Conservation (phyloP, 2,888 invertebrate species). For the Ariolimax columbianus region DNA sequence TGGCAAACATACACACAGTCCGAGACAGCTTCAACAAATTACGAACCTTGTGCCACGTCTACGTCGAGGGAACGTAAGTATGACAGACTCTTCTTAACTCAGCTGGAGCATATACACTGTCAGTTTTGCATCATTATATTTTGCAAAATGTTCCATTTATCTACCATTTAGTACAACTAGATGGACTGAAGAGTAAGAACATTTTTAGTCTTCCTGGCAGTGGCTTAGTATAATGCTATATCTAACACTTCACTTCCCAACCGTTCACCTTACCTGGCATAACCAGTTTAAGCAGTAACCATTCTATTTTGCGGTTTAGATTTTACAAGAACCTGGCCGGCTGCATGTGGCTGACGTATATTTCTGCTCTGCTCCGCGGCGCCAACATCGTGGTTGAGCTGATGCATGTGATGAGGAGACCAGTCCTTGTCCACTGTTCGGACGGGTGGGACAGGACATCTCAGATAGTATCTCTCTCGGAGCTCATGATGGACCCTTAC, state of each 20-base stretch:
- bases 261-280: too few species aligned
- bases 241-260: too few species aligned
- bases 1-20: slow-evolving; percentile 98
- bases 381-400: slow-evolving; percentile 86
- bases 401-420: slow-evolving; percentile 88
- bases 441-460: slow-evolving; percentile 99
- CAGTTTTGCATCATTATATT: too few species aligned
- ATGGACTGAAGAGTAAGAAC: too few species aligned
- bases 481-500: slow-evolving; percentile 94
- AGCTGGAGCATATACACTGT: too few species aligned
- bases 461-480: slow-evolving; percentile 95
- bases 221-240: too few species aligned
- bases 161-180: too few species aligned
- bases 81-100: not conserved
- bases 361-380: slow-evolving; percentile 90
- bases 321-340: slow-evolving; percentile 93
- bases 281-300: too few species aligned
- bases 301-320: slow-evolving; percentile 81
- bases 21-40: slow-evolving; percentile 94
- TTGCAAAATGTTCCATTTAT: too few species aligned
- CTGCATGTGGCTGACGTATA: slow-evolving; percentile 94
- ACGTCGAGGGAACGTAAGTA: slow-evolving; percentile 64
- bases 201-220: too few species aligned
- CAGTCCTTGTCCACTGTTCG: slow-evolving; percentile 97
- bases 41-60: slow-evolving; percentile 81